Base-by-base conservation (phyloP, 2,888 invertebrate genomes). In the Xiphydria camelus region DNA sequence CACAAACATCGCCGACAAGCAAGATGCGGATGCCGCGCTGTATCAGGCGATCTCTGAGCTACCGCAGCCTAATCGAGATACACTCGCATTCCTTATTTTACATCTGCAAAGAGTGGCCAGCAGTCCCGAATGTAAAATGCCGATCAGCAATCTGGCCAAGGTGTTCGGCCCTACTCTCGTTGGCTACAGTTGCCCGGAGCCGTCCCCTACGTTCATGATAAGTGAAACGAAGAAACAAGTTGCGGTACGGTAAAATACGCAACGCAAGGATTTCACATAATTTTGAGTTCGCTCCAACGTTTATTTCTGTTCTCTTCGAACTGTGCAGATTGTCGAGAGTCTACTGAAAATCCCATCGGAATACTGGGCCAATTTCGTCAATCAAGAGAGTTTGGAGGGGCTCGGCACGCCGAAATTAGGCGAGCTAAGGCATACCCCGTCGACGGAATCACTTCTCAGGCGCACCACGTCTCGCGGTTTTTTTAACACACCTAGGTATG, bases 161-260 rank as follows among this genome's bases (percentile, higher is more conserved):
- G 86, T 97, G 20, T 94, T 98, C 76, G 97, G 91, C 0, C 97
- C 97, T 2, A 96, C 95, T 1, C 82, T 98, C 38, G 88, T 98
- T 15, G 97, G 97, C 0, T 94, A 90, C 68, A 91, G 91, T 9
- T 85, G 84, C 1, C 77, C 81, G 0, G 86, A 91, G 69, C 87
- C 87, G 1, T 83, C 86, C 55, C 82, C 86, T 12, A 81, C 83
- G 4, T 84, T 85, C 37, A 86, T 93, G 77, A 83, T 90, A 51
- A 82, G 82, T 1, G 91, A 93, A 67, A 91, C 90, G 0, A 82
- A 83, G 36, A 87, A 87, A 59, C 91, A 92, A 80, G 82, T 82
- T 48, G 80, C 80, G 51, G 88, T 88, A 59, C 79, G 78, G 73
- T 22, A 32, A 19, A 35, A 36, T 45, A 17, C 12, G 9, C 15